Evolutionary conservation across 2,113 vertebrate species (phyloP).

Genomic region (Hypomesus transpacificus): DNA sequence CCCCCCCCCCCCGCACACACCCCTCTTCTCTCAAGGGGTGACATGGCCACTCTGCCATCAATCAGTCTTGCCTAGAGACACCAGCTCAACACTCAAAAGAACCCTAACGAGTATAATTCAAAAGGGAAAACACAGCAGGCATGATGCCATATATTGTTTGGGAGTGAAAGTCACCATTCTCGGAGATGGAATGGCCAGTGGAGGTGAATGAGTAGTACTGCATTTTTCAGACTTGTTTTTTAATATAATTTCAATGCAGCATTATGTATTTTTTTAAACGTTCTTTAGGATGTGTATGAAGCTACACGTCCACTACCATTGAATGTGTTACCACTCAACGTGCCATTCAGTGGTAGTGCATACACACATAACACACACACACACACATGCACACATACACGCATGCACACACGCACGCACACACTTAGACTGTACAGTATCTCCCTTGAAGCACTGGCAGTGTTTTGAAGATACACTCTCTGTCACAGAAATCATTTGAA

Average conservation of each 20-base stretch:
- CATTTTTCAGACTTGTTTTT: too few relatives aligned
- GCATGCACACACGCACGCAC: not conserved
- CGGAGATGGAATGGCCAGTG: constrained; percentile 7
- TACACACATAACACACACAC: constrained; percentile 1
- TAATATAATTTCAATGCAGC: too few relatives aligned
- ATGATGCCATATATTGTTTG: constrained; percentile 63
- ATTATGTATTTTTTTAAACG: too few relatives aligned
- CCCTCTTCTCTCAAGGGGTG: constrained; percentile 40
- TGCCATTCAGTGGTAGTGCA: not conserved
- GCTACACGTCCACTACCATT: too few relatives aligned
- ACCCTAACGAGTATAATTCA: constrained; percentile 68
- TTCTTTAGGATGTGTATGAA: too few relatives aligned
- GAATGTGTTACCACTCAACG: not conserved
- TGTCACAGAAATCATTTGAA: constrained; percentile 71
- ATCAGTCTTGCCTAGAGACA: constrained; percentile 60
- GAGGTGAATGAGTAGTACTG: too few relatives aligned
- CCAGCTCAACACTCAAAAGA: constrained; percentile 63
- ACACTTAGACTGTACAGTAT: constrained; percentile 24
- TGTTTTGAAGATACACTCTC: constrained; percentile 64
- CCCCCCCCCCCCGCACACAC: constrained; percentile 54
- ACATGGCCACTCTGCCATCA: constrained; percentile 70
- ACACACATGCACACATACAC: constrained; percentile 29
- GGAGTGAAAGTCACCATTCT: constrained; percentile 54
- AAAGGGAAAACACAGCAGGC: constrained; percentile 46
- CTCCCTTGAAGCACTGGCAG: constrained; percentile 60